Conservation (phyloP, 2,113 vertebrate genomes). For the Eurystomus gularis region DNA sequence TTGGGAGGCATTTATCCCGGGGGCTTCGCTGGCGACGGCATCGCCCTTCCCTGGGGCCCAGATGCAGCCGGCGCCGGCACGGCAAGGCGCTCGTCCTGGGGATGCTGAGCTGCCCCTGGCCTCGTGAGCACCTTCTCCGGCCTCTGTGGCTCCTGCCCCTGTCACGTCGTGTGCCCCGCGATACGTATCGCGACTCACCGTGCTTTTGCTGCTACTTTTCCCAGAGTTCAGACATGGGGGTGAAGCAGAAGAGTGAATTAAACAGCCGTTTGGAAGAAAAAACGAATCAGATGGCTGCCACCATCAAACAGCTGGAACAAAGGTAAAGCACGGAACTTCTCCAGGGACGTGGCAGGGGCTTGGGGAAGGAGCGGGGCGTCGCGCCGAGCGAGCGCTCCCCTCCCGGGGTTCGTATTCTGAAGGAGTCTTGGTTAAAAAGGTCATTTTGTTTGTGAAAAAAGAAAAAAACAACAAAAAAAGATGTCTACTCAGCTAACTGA, state of each 20-base stretch:
- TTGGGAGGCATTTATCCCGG: not conserved
- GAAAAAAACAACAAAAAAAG: too few relatives aligned
- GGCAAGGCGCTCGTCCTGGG: not conserved
- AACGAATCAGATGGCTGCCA: conserved; percentile 93
- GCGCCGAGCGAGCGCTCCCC: too few relatives aligned
- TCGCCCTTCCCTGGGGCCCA: not conserved
- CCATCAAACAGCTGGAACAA: conserved; percentile 93
- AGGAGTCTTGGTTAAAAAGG: not conserved
- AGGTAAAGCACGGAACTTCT: conserved; percentile 79
- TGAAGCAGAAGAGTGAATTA: conserved; percentile 93
- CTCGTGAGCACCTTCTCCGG: not conserved
- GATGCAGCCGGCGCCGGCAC: fast-evolving
- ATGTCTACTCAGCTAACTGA: conserved; percentile 64
- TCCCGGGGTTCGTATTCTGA: not conserved
- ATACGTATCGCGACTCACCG: not conserved
- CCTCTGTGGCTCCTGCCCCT: not conserved
- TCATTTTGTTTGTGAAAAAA: not conserved
- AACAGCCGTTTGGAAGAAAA: conserved; percentile 94
- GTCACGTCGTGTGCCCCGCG: fast-evolving
- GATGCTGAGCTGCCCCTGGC: not conserved
- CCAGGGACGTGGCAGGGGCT: too few relatives aligned
- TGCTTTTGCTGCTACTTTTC: not conserved
- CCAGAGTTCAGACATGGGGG: conserved; percentile 86
- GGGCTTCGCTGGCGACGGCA: not conserved
- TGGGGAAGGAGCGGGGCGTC: too few relatives aligned